Evolutionary conservation across 2,888 invertebrate species (phyloP).

Genomic region (Chrysolina oricalcia): DNA sequence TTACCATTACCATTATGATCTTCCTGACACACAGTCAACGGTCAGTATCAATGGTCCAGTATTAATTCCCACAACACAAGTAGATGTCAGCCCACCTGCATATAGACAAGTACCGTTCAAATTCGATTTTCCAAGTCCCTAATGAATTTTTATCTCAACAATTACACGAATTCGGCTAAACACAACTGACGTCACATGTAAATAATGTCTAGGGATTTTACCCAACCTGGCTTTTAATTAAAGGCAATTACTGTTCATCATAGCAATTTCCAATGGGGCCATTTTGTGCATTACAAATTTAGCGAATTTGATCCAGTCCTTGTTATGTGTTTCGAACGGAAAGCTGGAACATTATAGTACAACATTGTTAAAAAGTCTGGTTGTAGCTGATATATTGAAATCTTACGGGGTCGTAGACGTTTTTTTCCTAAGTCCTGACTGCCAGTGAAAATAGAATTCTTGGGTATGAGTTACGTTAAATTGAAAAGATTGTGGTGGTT

Average conservation of each 20-base stretch:
- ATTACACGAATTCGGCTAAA: constrained; percentile 7
- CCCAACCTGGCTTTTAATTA: constrained; percentile 44
- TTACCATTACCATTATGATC: no score
- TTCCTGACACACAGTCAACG: no score
- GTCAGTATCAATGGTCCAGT: no score
- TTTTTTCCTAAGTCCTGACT: no score
- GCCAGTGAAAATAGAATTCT: no score
- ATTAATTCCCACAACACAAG: neutral
- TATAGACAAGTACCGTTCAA: neutral
- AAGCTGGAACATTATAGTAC: neutral
- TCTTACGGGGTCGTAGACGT: no score
- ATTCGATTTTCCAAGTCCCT: neutral
- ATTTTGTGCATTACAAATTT: constrained; percentile 43
- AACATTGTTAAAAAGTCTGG: no score
- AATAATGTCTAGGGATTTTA: constrained; percentile 42
- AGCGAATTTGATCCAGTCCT: constrained; percentile 44
- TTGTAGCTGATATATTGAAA: neutral
- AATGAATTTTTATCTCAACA: constrained; percentile 8
- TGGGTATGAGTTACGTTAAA: no score
- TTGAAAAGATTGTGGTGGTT: no score
- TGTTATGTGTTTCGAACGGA: constrained; percentile 25
- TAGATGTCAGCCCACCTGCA: neutral
- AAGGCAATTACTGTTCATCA: constrained; percentile 49
- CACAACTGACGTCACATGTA: constrained; percentile 20
- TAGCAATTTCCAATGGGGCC: constrained; percentile 38